phyloP scores from a whole-genome alignment of 2,113 vertebrate species.

The Nansenia antarctica region DNA sequence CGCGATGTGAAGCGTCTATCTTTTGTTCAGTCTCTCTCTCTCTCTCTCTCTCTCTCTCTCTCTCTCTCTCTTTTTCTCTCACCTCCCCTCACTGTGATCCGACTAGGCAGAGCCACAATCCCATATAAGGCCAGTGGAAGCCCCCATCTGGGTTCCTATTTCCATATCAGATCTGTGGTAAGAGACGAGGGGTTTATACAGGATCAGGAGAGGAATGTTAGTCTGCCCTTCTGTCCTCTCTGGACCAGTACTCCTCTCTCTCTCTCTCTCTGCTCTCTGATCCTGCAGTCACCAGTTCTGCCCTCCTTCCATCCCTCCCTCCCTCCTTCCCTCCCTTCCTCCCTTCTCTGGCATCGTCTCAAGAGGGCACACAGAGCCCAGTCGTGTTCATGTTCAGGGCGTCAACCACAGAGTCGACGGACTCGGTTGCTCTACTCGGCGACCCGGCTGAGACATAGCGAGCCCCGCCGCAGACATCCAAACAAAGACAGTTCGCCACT shows the following conservation, averaged over 20 bases:
- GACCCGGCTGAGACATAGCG: conserved; percentile 16
- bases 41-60: not conserved
- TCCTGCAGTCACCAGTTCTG: conserved; percentile 36
- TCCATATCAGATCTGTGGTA: conserved; percentile 67
- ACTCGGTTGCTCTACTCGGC: conserved; percentile 30
- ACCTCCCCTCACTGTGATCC: conserved; percentile 41
- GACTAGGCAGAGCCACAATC: conserved; percentile 56
- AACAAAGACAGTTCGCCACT: conserved; percentile 48
- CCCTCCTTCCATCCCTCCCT: not conserved
- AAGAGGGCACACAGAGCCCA: not conserved
- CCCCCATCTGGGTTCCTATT: conserved; percentile 63
- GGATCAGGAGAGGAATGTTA: conserved; percentile 66
- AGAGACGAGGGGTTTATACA: conserved; percentile 60
- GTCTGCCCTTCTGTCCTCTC: conserved; percentile 8
- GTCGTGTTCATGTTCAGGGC: no score
- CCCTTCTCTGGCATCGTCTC: not conserved
- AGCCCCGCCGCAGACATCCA: conserved; percentile 39
- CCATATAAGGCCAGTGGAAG: conserved; percentile 67
- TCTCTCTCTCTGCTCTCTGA: conserved; percentile 9
- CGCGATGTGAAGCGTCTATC: no score
- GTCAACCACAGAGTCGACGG: no score
- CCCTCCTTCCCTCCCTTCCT: not conserved
- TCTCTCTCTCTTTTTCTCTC: conserved; percentile 44
- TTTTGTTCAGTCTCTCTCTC: conserved; percentile 9
- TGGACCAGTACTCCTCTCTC: not conserved